Base-by-base conservation (phyloP, 1,140 invertebrate genomes). In the Listronotus bonariensis region DNA sequence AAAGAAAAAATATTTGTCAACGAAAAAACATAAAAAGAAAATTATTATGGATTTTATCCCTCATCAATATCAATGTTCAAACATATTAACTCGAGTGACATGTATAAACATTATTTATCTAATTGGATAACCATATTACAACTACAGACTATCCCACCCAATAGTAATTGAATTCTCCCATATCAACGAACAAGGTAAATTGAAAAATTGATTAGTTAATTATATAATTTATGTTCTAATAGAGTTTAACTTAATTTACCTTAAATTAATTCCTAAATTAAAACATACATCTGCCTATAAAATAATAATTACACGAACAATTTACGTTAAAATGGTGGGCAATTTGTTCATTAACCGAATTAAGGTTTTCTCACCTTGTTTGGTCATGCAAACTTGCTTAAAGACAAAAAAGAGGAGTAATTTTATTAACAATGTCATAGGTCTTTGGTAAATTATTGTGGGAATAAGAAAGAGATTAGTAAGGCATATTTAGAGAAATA, bases 71-170 rank as follows among this genome's bases (percentile, higher is more conserved):
- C 61, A 63, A 63, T 63, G 51, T 55, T 53, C 48, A 53, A 61
- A 52, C 59, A 49, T 42, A 61, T 61, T 61, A 61, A 52, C 48
- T 26, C 57, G 10, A 54, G 61, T 54, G 61, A 63, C 61, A 63
- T 63, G 49, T 63, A 55, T 63, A 63, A 63, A 63, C 61, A 56
- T 55, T 63, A 63, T 63, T 63, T 55, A 54, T 63, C 51, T 63
- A 63, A 63, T 63, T 63, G 61, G 61, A 53, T 63, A 56, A 54
- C 46, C 41, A 40, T 63, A 43, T 34, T 17, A 36, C 34, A 10
- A 10, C 34, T 8, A 36, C 11, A 38, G 12, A 14, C 40, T 14
- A 20, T 38, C 41, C 51, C 61, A 31, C 55, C 46, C 57, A 17
- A 51, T 14, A 18, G 11, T 63, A 54, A 55, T 43, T 61, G 31